Evolutionary conservation across 2,888 invertebrate species (phyloP), one percentile per base, ranked within the genome.

Genomic region (Pyrochroa serraticornis): DNA sequence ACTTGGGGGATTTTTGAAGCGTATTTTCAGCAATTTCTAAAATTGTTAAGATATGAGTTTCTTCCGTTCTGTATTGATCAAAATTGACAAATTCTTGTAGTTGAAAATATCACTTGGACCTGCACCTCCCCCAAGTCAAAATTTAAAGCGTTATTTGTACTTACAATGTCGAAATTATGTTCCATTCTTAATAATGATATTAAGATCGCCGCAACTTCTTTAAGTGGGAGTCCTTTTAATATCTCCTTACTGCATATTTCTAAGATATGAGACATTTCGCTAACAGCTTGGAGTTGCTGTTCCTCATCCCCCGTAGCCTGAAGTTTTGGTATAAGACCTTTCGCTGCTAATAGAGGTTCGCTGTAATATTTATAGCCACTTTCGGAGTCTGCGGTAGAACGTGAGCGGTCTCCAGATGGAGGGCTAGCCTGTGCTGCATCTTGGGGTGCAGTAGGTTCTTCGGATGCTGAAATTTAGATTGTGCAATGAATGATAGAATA

Each of bases 211-310:
- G 98, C 97, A 9, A 97, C 97, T 80, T 97, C 96, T 73, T 98
- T 93, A 34, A 97, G 94, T 0, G 98, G 98, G 79, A 99, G 97
- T 8, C 97, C 97, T 35, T 96, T 93, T 49, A 98, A 84, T 0
- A 97, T 97, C 78, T 98, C 98, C 80, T 98, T 97, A 78, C 98
- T 98, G 67, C 97, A 97, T 97, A 98, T 98, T 33, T 98, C 97
- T 51, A 98, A 84, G 80, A 98, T 88, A 82, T 98, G 97, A 78
- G 97, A 97, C 96, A 98, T 96, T 82, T 97, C 97, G 62, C 97
- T 96, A 34, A 95, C 96, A 1, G 97, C 95, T 77, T 97, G 95
- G 61, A 98, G 81, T 79, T 98, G 97, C 75, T 95, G 95, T 6
- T 95, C 95, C 76, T 97, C 97, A 77, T 98, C 97, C 2, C 93